Base-by-base conservation (phyloP, 1,140 invertebrate species). In the Aphaenogaster floridana region DNA sequence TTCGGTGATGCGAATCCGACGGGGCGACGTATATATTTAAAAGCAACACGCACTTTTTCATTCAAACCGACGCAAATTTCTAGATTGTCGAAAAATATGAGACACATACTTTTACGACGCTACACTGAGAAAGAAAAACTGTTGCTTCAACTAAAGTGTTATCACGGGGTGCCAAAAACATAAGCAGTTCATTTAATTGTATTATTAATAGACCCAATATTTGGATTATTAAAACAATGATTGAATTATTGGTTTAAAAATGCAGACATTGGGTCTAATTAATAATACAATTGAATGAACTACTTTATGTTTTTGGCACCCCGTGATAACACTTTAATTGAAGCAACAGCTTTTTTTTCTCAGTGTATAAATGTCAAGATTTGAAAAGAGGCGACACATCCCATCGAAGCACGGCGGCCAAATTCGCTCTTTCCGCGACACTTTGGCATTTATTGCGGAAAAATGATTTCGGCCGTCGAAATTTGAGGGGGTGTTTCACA, bases 401-500 rank as follows among this genome's bases (percentile, higher is more conserved):
- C 15, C 21, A n/a, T 66, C 8, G 8, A 66, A 42, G 17, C 4
- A 17, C 11, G 42, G 2, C 15, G 61, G 0, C 7, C 13, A 66
- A 68, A 45, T 68, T 42, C n/a, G 45, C 13, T 15, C 50, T 69
- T 28, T 28, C 5, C n/a, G 4, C 13, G 3, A 34, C 1, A 21
- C 11, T 69, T 28, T 69, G 21, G 39, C 39, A 17, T 69, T 69
- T 69, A 69, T 50, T 5, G 66, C 21, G 1, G 64, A 69, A 15
- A 69, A 69, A 69, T 48, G 11, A 69, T 69, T 34, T 69, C 45
- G 17, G 17, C 36, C 17, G 64, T 68, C 42, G n/a, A 50, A 69
- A 50, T 48, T 28, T 15, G 66, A 69, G 42, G 6, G 0, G 6
- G 11, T 48, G 42, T 15, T 69, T 69, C 45, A 28, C 42, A 50